Percentiles rank a stretch among this genome's conserved stretches.
phyloP scores from a whole-genome alignment of 2,797 vertebrate species.

The Geotrypetes seraphini region DNA sequence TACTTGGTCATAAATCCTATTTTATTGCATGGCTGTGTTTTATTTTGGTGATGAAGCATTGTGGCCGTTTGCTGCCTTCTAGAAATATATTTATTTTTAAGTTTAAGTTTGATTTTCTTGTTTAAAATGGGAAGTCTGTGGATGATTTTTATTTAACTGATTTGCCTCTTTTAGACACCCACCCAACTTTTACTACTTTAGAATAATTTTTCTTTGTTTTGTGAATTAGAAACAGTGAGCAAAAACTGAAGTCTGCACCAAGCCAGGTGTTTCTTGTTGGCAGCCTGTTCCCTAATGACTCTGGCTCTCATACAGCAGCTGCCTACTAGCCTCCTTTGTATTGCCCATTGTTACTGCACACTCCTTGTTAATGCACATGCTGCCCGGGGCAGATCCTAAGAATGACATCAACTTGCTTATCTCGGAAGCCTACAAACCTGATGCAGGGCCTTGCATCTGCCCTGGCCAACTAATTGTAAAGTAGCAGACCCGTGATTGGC shows the following conservation, averaged over 20 bases:
- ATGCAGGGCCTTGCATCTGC: slow-evolving; percentile 63
- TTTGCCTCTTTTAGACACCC: no score
- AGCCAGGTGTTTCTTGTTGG: slow-evolving; percentile 75
- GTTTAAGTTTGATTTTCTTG: no score
- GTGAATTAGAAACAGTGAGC: slow-evolving; percentile 50
- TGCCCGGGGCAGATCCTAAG: slow-evolving; percentile 56
- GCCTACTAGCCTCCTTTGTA: slow-evolving; percentile 75
- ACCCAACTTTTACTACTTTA: slow-evolving; percentile 52
- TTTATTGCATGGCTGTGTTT: no score
- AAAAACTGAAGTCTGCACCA: slow-evolving; percentile 52
- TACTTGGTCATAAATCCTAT: no score
- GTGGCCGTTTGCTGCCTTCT: no score
- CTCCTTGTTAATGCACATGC: slow-evolving; percentile 77
- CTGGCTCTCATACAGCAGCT: slow-evolving; percentile 76
- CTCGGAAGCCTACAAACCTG: slow-evolving; percentile 66
- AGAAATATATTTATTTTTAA: no score
- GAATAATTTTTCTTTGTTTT: slow-evolving; percentile 65
- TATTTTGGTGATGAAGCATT: no score
- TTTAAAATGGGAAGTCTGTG: no score
- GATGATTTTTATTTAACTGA: no score
- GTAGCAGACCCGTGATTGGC: slow-evolving; percentile 58
- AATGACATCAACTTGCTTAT: slow-evolving; percentile 73
- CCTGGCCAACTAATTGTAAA: slow-evolving; percentile 63
- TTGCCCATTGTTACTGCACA: slow-evolving; percentile 71
- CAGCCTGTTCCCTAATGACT: slow-evolving; percentile 69